These are phyloP conservation scores for Osmerus eperlanus DNA, from an alignment of 2,113 vertebrate genomes.

Conservation along the genomic window DNA sequence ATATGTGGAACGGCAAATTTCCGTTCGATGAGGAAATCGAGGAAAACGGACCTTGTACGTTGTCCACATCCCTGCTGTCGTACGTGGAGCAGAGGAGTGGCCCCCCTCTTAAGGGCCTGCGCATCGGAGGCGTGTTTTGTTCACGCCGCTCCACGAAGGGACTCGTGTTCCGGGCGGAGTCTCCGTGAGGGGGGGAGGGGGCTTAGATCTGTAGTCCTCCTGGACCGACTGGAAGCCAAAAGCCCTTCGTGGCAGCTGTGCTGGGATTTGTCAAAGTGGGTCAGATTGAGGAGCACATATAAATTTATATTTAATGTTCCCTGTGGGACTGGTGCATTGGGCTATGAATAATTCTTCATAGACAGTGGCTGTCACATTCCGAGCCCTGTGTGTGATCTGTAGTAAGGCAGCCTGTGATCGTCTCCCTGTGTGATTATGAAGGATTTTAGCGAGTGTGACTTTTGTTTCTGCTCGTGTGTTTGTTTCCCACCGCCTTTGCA, in stretches of 20 bases:
- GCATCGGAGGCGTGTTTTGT: too few species aligned
- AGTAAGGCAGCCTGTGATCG: not conserved
- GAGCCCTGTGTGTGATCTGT: conserved; percentile 14
- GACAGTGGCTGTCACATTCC: conserved; percentile 33
- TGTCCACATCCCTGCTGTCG: conserved; percentile 23
- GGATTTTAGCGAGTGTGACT: not conserved
- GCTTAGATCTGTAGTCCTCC: conserved; percentile 44
- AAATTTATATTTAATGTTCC: conserved; percentile 72
- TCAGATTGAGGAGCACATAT: conserved; percentile 62
- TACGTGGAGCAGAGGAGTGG: not conserved
- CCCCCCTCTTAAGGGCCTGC: too few species aligned
- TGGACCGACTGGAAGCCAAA: conserved; percentile 51
- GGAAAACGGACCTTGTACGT: conserved; percentile 22
- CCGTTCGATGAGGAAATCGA: conserved; percentile 14
- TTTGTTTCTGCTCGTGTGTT: not conserved
- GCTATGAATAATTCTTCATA: conserved; percentile 61
- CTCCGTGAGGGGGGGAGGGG: not conserved
- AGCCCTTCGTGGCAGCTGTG: conserved; percentile 55
- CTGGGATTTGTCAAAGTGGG: conserved; percentile 63
- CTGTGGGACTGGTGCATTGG: conserved; percentile 54
- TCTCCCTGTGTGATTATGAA: conserved; percentile 17
- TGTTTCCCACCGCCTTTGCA: not conserved
- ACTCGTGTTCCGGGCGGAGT: too few species aligned
- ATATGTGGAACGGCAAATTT: conserved; percentile 2
- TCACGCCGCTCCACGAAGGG: too few species aligned